Evolutionary conservation across 2,113 vertebrate species (phyloP), one percentile per base, ranked within the genome.

Genomic region (Microtus oregoni): DNA sequence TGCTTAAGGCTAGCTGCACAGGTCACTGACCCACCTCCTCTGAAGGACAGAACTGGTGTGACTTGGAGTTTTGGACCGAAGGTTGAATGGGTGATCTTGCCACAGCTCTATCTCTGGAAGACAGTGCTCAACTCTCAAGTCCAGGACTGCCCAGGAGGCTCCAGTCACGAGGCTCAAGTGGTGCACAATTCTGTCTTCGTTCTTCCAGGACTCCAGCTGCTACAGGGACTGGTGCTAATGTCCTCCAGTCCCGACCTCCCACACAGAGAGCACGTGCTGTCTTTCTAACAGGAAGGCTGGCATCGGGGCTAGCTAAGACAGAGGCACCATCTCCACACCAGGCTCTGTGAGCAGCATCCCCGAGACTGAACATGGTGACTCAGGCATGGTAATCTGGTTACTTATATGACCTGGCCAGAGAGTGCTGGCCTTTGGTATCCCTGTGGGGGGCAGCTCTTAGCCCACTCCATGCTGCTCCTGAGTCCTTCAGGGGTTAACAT

Each of bases 341-440:
- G 89, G 79, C 55, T 52, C 70, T 85, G 68, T 0, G 26, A 79
- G 28, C 65, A 28, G 38, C 22, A 19, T 38, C 55, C 70, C 86
- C n/a, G 65, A 93, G 79, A 83, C 13, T 11, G 63, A 67, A 4
- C 28, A 6, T 5, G 12, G 22, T 63, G 7, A 58, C 30, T 22
- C 28, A 72, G 70, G 63, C 30, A 78, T 32, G 9, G 47, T 63
- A 11, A 61, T 41, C 55, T 28, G 52, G 86, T 4, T 19, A 35
- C 68, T 4, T 24, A 70, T 15, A 38, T 14, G 3, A 22, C 12
- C 41, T 24, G 32, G 19, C 22, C 20, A 28, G 78, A 28, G 78
- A 50, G 32, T 0, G 0, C 0, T 22, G 41, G 67, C 35, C 67
- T 14, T 1, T 1, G 3, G 10, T 17, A 35, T 67, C 32, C 41